These are phyloP conservation scores for Tetraodon nigroviridis DNA, from an alignment of 2,113 vertebrate genomes.

Conservation along the genomic window DNA sequence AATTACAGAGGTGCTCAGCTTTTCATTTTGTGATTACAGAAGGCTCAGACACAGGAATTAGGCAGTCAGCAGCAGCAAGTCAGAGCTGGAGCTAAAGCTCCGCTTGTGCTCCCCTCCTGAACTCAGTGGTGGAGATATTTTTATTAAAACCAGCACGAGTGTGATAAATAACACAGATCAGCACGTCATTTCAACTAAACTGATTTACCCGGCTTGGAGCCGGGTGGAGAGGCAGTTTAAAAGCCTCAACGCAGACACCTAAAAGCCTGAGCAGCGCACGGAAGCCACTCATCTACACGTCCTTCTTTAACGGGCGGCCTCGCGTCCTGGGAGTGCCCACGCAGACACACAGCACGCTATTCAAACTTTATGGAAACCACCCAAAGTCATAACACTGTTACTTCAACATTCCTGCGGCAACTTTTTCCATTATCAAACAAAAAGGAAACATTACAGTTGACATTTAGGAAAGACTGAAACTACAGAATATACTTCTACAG, in stretches of 20 bases:
- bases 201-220: too few relatives aligned
- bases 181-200: too few relatives aligned
- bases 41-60: conserved; percentile 40
- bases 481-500: conserved; percentile 5
- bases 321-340: conserved; percentile 62
- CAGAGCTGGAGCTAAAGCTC: background rate
- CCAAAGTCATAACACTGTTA: conserved; percentile 55
- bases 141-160: too few relatives aligned
- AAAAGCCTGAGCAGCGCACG: too few relatives aligned
- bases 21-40: conserved; percentile 23
- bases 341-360: conserved; percentile 33
- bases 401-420: conserved; percentile 63
- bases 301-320: conserved; percentile 54
- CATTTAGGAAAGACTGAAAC: too few relatives aligned
- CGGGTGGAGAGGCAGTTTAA: too few relatives aligned
- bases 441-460: background rate
- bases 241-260: too few relatives aligned
- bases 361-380: conserved; percentile 67
- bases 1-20: conserved; percentile 4
- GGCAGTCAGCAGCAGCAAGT: conserved; percentile 6
- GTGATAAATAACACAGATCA: too few relatives aligned
- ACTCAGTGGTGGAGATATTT: too few relatives aligned
- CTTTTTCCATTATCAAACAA: conserved; percentile 56
- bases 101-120: too few relatives aligned
- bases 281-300: background rate